phyloP scores from a whole-genome alignment of 1,140 invertebrate genomes.

The Lerema accius region DNA sequence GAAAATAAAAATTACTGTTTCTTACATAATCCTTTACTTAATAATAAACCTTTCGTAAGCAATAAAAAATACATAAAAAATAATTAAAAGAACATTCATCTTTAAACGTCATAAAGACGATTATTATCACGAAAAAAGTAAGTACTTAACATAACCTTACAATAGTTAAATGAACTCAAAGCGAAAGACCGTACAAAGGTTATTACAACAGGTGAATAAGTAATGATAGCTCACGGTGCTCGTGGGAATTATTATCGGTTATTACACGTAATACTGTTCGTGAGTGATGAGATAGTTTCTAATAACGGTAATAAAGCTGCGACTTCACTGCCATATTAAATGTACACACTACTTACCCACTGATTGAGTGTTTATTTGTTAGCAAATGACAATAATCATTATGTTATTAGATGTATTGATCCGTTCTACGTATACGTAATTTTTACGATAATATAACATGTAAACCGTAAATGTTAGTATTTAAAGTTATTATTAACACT shows the following conservation, averaged over 20 bases:
- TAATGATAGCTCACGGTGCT: slow-evolving; percentile 19
- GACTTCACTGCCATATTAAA: slow-evolving; percentile 19
- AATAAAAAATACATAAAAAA: no score
- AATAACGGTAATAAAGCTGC: slow-evolving; percentile 26
- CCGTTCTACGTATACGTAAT: no score
- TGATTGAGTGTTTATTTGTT: slow-evolving; percentile 3
- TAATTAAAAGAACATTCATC: no score
- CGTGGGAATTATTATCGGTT: slow-evolving; percentile 26
- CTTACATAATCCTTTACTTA: no score
- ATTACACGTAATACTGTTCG: slow-evolving; percentile 20
- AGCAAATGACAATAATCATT: slow-evolving; percentile 8
- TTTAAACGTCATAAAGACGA: no score
- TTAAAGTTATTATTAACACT: no score
- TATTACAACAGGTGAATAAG: slow-evolving; percentile 9
- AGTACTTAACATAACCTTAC: no score
- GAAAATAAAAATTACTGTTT: no score
- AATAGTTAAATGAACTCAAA: not conserved
- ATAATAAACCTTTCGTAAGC: no score
- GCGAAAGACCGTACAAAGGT: not conserved
- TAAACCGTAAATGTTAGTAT: no score
- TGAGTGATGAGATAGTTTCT: slow-evolving; percentile 10
- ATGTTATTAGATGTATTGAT: not conserved
- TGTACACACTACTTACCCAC: slow-evolving; percentile 5
- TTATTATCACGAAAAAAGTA: no score
- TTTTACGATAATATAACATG: no score